Evolutionary conservation across 2,797 vertebrate genomes (phyloP).

Genomic region (Setipinna tenuifilis): DNA sequence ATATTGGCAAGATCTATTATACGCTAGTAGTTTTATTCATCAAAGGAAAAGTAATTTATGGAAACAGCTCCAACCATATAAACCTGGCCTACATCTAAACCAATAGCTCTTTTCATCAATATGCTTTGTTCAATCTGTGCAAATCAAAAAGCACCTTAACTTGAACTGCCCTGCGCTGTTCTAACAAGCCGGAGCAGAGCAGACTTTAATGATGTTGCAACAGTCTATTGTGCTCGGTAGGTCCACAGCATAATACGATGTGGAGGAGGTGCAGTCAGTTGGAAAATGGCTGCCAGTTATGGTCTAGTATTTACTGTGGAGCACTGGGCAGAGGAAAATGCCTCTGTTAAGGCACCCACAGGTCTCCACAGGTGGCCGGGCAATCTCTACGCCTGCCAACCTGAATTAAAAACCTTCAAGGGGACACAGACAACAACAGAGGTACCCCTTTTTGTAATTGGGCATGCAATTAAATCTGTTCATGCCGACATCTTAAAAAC

Average conservation of each 20-base stretch:
- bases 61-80: background rate
- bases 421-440: constrained; percentile 26
- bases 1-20: too few relatives aligned
- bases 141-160: background rate
- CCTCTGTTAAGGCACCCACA: background rate
- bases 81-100: background rate
- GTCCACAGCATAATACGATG: background rate
- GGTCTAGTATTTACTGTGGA: background rate
- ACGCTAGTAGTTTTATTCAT: background rate
- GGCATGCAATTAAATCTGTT: constrained; percentile 40
- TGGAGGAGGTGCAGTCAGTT: background rate
- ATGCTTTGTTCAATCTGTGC: background rate
- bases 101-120: background rate
- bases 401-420: constrained; percentile 31
- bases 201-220: background rate
- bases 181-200: background rate
- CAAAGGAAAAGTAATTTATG: background rate
- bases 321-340: background rate
- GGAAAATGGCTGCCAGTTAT: constrained; percentile 15
- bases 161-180: background rate
- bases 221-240: background rate
- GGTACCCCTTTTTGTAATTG: background rate
- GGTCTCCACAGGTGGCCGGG: constrained; percentile 40
- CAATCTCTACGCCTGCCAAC: constrained; percentile 37
- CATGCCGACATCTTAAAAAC: constrained; percentile 29